Percentiles rank a stretch among this genome's conserved stretches.
phyloP scores from a whole-genome alignment of 2,797 vertebrate species.

The Chloroceryle amazona region DNA sequence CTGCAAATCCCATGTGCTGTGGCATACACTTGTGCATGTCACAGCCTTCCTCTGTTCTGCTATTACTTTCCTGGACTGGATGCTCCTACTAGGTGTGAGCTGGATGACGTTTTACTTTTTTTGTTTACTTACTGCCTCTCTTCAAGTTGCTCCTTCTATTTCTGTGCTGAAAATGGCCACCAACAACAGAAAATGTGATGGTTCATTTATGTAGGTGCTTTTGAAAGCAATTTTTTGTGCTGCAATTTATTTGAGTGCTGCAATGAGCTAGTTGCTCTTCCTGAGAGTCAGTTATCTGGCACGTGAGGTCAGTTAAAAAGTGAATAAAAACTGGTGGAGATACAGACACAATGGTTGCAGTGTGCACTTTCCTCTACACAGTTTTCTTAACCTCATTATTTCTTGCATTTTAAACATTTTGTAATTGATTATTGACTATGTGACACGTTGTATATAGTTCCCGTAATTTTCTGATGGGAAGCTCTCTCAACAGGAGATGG shows the following conservation, averaged over 20 bases:
- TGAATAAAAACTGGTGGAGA: neutral
- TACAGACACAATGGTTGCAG: neutral
- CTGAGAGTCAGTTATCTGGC: neutral
- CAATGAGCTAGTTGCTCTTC: neutral
- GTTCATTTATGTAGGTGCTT: neutral
- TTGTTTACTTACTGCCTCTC: neutral
- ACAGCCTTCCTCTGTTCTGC: neutral
- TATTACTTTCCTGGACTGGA: neutral
- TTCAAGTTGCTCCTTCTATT: neutral
- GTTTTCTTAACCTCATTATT: neutral
- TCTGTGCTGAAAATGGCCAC: neutral
- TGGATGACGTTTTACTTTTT: neutral
- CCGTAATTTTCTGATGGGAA: neutral
- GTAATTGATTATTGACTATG: neutral
- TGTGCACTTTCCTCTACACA: fast-evolving
- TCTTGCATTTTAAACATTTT: fast-evolving
- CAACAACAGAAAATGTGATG: fast-evolving
- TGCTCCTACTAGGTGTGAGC: neutral
- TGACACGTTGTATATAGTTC: fast-evolving
- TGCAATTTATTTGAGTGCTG: neutral
- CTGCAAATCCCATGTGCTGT: fast-evolving
- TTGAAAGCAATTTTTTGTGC: neutral
- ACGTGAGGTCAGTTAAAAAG: neutral
- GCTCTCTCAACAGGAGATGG: neutral
- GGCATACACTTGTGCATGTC: neutral